These are phyloP conservation scores for Drosophila repleta DNA, from an alignment of 1,140 invertebrate genomes.

Conservation along the genomic window DNA sequence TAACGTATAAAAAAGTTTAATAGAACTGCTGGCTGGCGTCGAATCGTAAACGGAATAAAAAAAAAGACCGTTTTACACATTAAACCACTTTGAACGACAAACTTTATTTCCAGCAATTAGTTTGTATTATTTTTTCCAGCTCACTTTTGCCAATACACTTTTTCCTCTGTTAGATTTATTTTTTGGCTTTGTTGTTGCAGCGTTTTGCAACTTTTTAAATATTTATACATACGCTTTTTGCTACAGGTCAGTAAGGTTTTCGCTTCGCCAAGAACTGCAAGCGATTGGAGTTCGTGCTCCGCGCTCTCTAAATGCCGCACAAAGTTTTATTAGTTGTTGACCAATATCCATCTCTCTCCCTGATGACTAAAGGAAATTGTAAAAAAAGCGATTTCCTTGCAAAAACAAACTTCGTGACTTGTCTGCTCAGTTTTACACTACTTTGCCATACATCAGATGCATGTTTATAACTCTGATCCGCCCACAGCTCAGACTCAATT, in stretches of 20 bases:
- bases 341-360: conserved; percentile 46
- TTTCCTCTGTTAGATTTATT: conserved; percentile 26
- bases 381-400: not conserved
- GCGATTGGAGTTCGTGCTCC: conserved; percentile 29
- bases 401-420: conserved; percentile 46
- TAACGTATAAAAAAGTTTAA: conserved; percentile 45
- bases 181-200: conserved; percentile 26
- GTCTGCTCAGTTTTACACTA: conserved; percentile 40
- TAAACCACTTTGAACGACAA: conserved; percentile 57
- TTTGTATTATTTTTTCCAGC: conserved; percentile 66
- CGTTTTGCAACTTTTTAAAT: conserved; percentile 70
- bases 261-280: conserved; percentile 3
- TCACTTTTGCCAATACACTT: conserved; percentile 38
- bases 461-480: conserved; percentile 3
- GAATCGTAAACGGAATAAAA: conserved; percentile 23
- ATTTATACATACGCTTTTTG: conserved; percentile 61
- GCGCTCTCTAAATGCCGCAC: conserved; percentile 50
- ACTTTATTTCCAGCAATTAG: conserved; percentile 75
- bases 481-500: conserved; percentile 11
- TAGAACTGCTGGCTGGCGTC: conserved; percentile 34
- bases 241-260: conserved; percentile 16
- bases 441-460: conserved; percentile 11
- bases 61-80: conserved; percentile 38
- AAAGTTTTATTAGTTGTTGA: conserved; percentile 78
- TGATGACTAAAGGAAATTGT: not conserved